phyloP scores from a whole-genome alignment of 2,888 invertebrate genomes.

The Petrolisthes cinctipes region DNA sequence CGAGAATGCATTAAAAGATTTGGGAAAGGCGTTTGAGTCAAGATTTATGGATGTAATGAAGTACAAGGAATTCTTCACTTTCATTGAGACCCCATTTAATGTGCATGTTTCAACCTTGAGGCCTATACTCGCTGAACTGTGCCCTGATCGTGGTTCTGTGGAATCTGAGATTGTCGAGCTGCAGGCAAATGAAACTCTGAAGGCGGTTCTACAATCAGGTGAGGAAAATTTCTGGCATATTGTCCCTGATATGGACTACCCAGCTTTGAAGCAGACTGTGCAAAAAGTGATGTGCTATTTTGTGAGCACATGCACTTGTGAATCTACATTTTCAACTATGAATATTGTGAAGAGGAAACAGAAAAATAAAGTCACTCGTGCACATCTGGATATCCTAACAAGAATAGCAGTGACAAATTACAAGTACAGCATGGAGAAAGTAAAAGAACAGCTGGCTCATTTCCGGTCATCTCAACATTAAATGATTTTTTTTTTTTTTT shows the following conservation, averaged over 20 bases:
- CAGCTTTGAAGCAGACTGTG: too few relatives aligned
- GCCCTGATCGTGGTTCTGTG: constrained; percentile 22
- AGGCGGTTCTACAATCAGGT: not conserved
- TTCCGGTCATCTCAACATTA: not conserved
- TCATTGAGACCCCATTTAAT: not conserved
- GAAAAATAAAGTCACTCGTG: not conserved
- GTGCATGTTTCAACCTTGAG: not conserved
- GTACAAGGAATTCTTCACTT: not conserved
- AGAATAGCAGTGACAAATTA: not conserved
- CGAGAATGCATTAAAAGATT: constrained; percentile 15
- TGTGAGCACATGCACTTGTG: too few relatives aligned
- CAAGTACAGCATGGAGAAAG: not conserved
- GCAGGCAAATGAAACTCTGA: constrained; percentile 16
- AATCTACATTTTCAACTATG: too few relatives aligned
- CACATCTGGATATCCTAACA: not conserved
- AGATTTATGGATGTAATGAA: constrained; percentile 11
- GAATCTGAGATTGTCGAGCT: constrained; percentile 24
- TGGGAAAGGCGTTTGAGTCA: constrained; percentile 11
- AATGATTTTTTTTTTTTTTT: not conserved
- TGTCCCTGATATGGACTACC: too few relatives aligned
- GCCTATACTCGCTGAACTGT: not conserved
- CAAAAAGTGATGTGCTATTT: too few relatives aligned
- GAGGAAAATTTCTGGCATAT: not conserved
- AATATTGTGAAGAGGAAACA: not conserved
- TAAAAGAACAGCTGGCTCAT: too few relatives aligned